These are phyloP conservation scores for Parotocinclus haroldoi DNA, from an alignment of 2,797 vertebrate genomes.

Conservation along the genomic window DNA sequence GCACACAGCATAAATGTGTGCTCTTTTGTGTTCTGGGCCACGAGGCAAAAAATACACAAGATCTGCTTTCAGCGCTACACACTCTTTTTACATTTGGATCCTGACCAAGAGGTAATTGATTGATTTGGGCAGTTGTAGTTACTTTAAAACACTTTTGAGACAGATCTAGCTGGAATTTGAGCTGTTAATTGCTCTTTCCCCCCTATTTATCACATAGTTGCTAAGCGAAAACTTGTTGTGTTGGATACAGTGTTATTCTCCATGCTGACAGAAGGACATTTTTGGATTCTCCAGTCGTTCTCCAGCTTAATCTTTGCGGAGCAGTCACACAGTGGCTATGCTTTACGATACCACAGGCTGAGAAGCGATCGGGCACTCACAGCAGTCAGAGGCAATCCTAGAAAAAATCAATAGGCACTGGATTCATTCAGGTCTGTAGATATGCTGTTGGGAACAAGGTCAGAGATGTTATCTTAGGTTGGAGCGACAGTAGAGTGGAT, in stretches of 20 bases:
- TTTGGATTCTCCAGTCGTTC: slow-evolving; percentile 18
- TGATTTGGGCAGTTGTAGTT: too few relatives aligned
- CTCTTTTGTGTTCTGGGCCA: too few relatives aligned
- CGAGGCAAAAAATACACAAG: too few relatives aligned
- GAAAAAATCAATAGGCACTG: slow-evolving; percentile 41
- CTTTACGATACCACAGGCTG: slow-evolving; percentile 24
- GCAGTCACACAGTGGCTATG: slow-evolving; percentile 10
- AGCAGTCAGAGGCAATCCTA: slow-evolving; percentile 27
- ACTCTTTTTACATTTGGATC: too few relatives aligned
- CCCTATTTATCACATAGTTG: slow-evolving; percentile 3
- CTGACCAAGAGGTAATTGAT: too few relatives aligned
- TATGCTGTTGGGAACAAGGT: slow-evolving; percentile 44
- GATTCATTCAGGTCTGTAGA: slow-evolving; percentile 32
- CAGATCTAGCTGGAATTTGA: slow-evolving; percentile 3
- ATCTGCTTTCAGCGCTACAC: too few relatives aligned
- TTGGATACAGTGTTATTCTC: not conserved
- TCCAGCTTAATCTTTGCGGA: slow-evolving; percentile 19
- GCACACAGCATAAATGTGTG: too few relatives aligned
- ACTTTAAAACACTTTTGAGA: not conserved
- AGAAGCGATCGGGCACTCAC: slow-evolving; percentile 14
- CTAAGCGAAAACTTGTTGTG: not conserved
- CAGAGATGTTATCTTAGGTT: slow-evolving; percentile 43
- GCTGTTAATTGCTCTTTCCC: slow-evolving; percentile 6
- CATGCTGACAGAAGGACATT: slow-evolving; percentile 19
- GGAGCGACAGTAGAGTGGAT: slow-evolving; percentile 36